Conservation (phyloP, 2,888 invertebrate genomes). For the Salticus scenicus region DNA sequence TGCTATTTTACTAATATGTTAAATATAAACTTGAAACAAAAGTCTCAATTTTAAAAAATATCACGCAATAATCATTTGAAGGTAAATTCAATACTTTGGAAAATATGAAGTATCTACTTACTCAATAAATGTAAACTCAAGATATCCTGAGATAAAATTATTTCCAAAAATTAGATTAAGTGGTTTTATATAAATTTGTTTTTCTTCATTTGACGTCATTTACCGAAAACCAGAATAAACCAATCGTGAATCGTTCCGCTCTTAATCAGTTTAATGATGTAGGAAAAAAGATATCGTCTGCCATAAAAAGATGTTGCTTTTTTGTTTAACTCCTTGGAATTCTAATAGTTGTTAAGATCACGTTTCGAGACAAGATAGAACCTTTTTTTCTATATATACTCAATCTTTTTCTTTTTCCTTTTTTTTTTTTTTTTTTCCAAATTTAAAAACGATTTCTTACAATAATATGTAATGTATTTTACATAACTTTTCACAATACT, state of each 20-base stretch:
- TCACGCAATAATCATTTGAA: too few relatives aligned
- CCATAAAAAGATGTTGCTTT: neutral
- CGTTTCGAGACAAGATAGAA: neutral
- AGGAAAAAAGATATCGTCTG: slow-evolving; percentile 14
- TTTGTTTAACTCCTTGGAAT: neutral
- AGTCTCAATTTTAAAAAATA: too few relatives aligned
- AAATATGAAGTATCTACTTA: neutral
- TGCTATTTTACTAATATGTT: too few relatives aligned
- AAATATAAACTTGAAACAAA: too few relatives aligned
- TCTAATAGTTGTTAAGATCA: neutral
- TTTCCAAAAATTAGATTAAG: neutral
- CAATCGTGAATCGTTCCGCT: slow-evolving; percentile 5
- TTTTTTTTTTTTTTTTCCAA: too few relatives aligned
- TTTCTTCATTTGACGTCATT: neutral
- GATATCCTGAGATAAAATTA: neutral
- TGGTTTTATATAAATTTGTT: neutral
- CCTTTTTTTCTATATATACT: neutral
- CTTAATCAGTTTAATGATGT: slow-evolving; percentile 1
- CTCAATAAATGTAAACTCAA: neutral
- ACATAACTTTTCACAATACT: neutral
- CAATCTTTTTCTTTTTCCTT: too few relatives aligned
- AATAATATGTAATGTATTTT: neutral
- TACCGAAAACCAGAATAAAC: neutral
- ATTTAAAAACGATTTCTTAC: too few relatives aligned
- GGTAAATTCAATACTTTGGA: too few relatives aligned